phyloP scores from a whole-genome alignment of 2,113 vertebrate genomes.

The Ornithorhynchus anatinus region DNA sequence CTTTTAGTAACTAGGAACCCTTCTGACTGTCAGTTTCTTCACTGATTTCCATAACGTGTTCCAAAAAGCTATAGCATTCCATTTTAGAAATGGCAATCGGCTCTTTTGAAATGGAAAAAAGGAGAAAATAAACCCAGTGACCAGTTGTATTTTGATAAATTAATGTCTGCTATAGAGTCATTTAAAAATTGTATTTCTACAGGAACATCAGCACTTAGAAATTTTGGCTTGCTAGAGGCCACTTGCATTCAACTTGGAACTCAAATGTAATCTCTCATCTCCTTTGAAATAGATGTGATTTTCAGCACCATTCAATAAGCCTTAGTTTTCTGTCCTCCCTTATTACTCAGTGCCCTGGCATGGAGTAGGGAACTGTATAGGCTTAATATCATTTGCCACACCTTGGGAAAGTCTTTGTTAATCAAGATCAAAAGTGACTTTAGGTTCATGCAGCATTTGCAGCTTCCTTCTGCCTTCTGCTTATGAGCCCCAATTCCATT shows the following conservation, averaged over 20 bases:
- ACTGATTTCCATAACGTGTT: no score
- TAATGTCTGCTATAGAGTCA: conserved; percentile 21
- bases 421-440: neutral
- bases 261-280: conserved; percentile 27
- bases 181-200: conserved; percentile 14
- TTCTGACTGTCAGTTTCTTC: no score
- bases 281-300: conserved; percentile 24
- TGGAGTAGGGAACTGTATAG: conserved; percentile 8
- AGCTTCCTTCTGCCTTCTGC: neutral
- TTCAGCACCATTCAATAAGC: conserved; percentile 28
- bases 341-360: conserved; percentile 28
- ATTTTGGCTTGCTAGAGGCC: conserved; percentile 1
- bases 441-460: neutral
- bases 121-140: no score
- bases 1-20: no score
- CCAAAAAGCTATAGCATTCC: no score
- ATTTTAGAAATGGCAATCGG: no score
- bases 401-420: conserved; percentile 49
- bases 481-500: neutral
- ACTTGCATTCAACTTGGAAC: conserved; percentile 27
- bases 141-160: neutral
- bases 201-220: conserved; percentile 13
- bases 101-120: no score
- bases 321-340: conserved; percentile 12
- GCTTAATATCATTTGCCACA: conserved; percentile 36